Conservation (phyloP, 2,113 vertebrate genomes). For the Parotia lawesii region DNA sequence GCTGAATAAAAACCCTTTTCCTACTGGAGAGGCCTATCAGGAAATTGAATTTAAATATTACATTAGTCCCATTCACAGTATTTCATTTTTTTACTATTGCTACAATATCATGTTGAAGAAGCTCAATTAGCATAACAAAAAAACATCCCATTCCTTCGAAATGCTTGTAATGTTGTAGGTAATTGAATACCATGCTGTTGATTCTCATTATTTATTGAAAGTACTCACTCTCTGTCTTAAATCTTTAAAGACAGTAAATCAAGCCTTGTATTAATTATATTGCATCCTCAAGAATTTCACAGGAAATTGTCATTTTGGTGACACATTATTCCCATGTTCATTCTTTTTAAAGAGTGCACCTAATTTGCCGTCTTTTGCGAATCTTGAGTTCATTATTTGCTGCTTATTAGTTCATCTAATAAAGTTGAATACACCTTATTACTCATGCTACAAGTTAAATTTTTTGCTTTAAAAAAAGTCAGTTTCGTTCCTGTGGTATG, state of each 20-base stretch:
- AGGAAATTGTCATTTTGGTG: not conserved
- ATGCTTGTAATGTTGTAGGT: not conserved
- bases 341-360: not conserved
- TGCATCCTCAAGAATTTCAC: not conserved
- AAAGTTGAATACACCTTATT: not conserved
- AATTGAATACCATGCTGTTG: not conserved
- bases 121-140: not conserved
- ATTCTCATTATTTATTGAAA: slow-evolving; percentile 13
- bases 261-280: not conserved
- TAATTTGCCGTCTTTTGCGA: not conserved
- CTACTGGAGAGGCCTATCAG: not conserved
- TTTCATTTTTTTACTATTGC: not conserved
- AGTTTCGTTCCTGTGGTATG: not conserved
- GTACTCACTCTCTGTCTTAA: not conserved
- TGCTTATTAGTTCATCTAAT: not conserved
- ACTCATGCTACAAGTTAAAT: not conserved
- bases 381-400: not conserved
- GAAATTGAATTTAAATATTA: not conserved
- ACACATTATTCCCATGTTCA: not conserved
- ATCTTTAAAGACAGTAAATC: not conserved
- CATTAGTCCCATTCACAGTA: not conserved
- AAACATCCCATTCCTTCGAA: rapidly evolving
- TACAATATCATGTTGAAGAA: not conserved
- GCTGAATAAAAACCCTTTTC: not conserved
- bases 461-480: not conserved